Evolutionary conservation across 1,140 invertebrate genomes (phyloP), one percentile per base, ranked within the genome.

Genomic region (Prorops nasuta): DNA sequence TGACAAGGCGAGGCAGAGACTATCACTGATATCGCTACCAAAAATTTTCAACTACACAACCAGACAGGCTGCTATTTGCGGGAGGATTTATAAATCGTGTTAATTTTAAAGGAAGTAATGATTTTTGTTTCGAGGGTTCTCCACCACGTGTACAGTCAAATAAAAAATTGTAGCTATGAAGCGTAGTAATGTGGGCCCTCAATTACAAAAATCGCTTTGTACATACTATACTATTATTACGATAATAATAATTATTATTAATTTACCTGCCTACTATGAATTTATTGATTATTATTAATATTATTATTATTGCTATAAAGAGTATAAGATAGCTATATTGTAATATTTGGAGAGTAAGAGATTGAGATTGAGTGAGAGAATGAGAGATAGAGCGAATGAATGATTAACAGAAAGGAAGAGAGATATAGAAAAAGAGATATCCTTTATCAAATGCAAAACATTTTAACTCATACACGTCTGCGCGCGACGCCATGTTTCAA

Each of bases 181-280:
- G 12, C 22, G 15, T 22, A n/a, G 7, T 41, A 22, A 40, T 40
- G 21, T n/a, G 56, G 60, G 34, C 60, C 56, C 56, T 62, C 50
- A 32, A 32, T 28, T 28, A 10, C 4, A 44, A 59, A 60, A 63
- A 59, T 41, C 50, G 45, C 58, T 63, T 35, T 69, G 67, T 69
- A 69, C 49, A 69, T 69, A 69, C 40, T 63, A 63, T 59, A 66
- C 49, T 69, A 71, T 65, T 57, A 70, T 66, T 69, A 72, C 46
- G 44, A 64, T 66, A 60, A 69, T 69, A 63, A 67, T 70, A 62
- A 74, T 73, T 67, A 72, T 72, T 72, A 72, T 71, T 72, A 67
- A 69, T 67, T 71, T 72, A 71, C 64, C 64, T 71, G 69, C 67
- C 67, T 71, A 61, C 67, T 66, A 72, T 72, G 65, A 73, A 70